phyloP scores from a whole-genome alignment of 1,140 invertebrate genomes.

The Microplitis demolitor region DNA sequence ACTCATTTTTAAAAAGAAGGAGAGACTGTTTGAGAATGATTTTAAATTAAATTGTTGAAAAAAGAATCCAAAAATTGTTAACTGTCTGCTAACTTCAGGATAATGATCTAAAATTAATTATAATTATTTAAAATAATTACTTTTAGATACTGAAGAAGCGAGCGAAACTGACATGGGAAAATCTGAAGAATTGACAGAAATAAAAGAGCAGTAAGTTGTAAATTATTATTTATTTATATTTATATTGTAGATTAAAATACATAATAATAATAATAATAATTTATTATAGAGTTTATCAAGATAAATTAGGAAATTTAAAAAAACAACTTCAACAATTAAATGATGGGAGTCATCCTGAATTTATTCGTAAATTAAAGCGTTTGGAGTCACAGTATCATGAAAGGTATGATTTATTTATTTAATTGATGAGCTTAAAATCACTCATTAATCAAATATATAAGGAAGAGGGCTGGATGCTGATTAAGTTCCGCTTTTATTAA shows the following conservation, averaged over 20 bases:
- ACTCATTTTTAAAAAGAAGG: too few relatives aligned
- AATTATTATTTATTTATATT: constrained; percentile 1
- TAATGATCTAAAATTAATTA: too few relatives aligned
- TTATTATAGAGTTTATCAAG: constrained; percentile 84
- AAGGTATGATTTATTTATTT: constrained; percentile 51
- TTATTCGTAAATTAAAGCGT: constrained; percentile 78
- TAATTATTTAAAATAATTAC: too few relatives aligned
- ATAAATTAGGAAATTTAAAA: constrained; percentile 87
- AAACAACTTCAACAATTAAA: constrained; percentile 88
- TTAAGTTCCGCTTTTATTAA: too few relatives aligned
- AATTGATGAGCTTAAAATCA: background rate
- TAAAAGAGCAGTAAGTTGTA: constrained; percentile 84
- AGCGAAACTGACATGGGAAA: constrained; percentile 87
- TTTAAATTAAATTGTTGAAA: too few relatives aligned
- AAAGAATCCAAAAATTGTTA: too few relatives aligned
- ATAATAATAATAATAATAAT: background rate
- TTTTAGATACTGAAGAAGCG: constrained; percentile 86
- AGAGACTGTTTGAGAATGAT: background rate
- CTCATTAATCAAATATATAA: constrained; percentile 8
- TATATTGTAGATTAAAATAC: background rate
- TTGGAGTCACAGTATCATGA: constrained; percentile 84
- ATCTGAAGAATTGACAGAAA: constrained; percentile 80
- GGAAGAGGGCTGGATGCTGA: too few relatives aligned
- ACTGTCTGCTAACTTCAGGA: too few relatives aligned
- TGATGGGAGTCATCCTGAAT: constrained; percentile 86